Evolutionary conservation across 2,113 vertebrate genomes (phyloP), one percentile per base, ranked within the genome.

Genomic region (Pedetes capensis): DNA sequence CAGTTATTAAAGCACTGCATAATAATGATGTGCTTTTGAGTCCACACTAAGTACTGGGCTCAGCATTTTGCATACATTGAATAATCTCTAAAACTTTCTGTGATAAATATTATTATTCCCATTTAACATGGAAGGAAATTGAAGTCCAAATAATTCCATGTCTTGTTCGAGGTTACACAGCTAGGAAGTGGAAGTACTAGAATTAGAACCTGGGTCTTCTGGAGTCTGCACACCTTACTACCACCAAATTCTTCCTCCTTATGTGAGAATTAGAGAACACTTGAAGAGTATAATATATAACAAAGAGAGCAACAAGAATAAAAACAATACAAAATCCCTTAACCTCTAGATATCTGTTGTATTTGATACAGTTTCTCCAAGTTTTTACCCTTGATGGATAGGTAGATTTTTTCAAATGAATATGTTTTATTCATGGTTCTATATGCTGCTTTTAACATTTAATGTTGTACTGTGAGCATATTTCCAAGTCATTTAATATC

Each of bases 401-500:
- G 17, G 42, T 34, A 75, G 22, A 66, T 17, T 68, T 87, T 96
- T 79, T 39, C n/a, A 68, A 76, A 8, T 68, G 5, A 84, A 27
- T 3, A 71, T 63, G 0, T 47, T 93, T 84, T 88, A 87, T 57
- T 61, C 49, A 39, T 82, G 71, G 8, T 55, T 76, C 79, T 81
- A 11, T 80, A 37, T 18, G 85, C 32, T 57, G 5, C 14, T 96
- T 95, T 76, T 87, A 95, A 68, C 37, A 84, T 87, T 89, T 69
- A 68, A 49, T 32, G 63, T 44, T 63, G 42, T 59, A 8, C 44
- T 89, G 37, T 80, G 14, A 94, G 42, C 25, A 44, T 84, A 92
- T 81, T 85, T 91, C 71, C 34, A 95, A 71, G 63, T 86, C 75
- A 78, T 95, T 92, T 64, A 57, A 72, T 92, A 96, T 86, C 82